Conservation (phyloP, 2,113 vertebrate genomes). For the Oxyura jamaicensis region DNA sequence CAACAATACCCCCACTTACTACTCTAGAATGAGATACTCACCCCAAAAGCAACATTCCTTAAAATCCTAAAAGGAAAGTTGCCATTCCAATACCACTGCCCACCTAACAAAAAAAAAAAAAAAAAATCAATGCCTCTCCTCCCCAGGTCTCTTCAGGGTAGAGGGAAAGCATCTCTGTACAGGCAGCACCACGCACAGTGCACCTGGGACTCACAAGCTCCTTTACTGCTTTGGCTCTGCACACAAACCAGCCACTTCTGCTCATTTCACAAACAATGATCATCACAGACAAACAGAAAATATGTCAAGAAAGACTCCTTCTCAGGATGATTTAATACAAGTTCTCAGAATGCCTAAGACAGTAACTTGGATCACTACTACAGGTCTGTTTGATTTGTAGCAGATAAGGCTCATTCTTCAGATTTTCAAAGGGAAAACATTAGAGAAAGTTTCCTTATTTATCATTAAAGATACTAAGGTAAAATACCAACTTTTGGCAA, state of each 20-base stretch:
- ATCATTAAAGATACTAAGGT: too few relatives aligned
- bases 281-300: too few relatives aligned
- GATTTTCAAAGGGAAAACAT: background rate
- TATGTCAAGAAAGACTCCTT: background rate
- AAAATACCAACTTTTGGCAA: background rate
- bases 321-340: background rate
- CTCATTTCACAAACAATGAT: background rate
- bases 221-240: background rate
- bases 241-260: background rate
- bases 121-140: too few relatives aligned
- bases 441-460: background rate
- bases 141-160: too few relatives aligned
- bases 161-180: background rate
- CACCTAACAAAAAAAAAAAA: too few relatives aligned
- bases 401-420: background rate
- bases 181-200: background rate
- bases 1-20: background rate
- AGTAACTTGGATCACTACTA: background rate
- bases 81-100: background rate
- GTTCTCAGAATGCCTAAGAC: background rate
- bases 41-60: background rate
- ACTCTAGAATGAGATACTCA: background rate
- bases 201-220: fast-evolving
- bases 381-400: fast-evolving
- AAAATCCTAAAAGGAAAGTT: background rate